These are phyloP conservation scores for Cottoperca gobio DNA, from an alignment of 2,797 vertebrate genomes.

Conservation along the genomic window DNA sequence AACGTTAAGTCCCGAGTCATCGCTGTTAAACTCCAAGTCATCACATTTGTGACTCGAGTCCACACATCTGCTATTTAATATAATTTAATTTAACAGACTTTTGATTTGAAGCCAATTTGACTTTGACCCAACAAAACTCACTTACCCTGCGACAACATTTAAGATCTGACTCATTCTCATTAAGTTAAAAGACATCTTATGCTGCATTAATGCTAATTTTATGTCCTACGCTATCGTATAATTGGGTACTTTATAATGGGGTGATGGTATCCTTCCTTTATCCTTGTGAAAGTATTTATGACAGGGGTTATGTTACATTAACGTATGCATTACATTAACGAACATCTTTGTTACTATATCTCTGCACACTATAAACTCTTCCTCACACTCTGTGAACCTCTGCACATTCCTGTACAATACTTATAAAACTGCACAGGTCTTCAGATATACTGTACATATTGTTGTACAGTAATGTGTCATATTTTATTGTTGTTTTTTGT, in stretches of 20 bases:
- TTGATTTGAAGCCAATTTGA: constrained; percentile 8
- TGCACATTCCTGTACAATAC: too few species aligned
- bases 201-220: not conserved
- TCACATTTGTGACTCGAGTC: too few species aligned
- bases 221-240: constrained; percentile 7
- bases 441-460: too few species aligned
- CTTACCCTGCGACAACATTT: not conserved
- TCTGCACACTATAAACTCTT: too few species aligned
- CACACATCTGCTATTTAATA: not conserved
- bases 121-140: not conserved
- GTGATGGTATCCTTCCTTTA: not conserved
- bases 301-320: not conserved
- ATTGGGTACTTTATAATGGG: not conserved
- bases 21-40: too few species aligned
- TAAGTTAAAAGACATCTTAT: constrained; percentile 7
- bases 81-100: not conserved
- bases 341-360: too few species aligned
- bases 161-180: not conserved
- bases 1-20: too few species aligned
- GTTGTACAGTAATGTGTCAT: too few species aligned
- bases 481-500: too few species aligned
- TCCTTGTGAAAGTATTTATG: constrained; percentile 22
- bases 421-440: too few species aligned
- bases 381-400: too few species aligned
- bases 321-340: too few species aligned